Evolutionary conservation across 2,797 vertebrate genomes (phyloP).

Genomic region (Channallabes apus): DNA sequence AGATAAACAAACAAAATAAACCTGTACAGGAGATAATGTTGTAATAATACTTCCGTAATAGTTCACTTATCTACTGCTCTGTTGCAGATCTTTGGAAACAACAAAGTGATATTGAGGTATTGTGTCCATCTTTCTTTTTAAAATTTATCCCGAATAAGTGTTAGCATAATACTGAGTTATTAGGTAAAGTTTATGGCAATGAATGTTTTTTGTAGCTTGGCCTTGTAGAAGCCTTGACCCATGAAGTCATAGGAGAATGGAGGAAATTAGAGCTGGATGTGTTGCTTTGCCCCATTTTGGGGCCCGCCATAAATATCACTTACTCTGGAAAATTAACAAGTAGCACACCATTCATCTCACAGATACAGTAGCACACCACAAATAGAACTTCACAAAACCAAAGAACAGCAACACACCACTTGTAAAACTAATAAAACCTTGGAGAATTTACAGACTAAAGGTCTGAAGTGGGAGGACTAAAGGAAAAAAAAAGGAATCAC

Average conservation of each 20-base stretch:
- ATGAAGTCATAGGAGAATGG: conserved; percentile 81
- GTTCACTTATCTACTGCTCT: conserved; percentile 70
- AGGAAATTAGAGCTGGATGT: conserved; percentile 82
- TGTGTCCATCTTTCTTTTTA: too few species aligned
- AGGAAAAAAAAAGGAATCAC: background rate
- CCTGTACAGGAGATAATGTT: too few species aligned
- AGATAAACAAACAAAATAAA: too few species aligned
- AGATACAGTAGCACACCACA: background rate
- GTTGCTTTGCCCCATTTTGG: conserved; percentile 83
- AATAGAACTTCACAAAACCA: background rate
- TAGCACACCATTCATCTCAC: conserved; percentile 58
- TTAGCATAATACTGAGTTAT: background rate
- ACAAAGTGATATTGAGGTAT: conserved; percentile 79
- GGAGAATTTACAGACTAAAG: background rate
- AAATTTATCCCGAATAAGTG: background rate
- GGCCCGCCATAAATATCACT: conserved; percentile 78
- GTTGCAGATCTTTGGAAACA: conserved; percentile 79
- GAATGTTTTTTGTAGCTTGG: background rate
- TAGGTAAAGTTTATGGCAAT: background rate
- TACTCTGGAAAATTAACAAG: conserved; percentile 72
- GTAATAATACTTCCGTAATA: too few species aligned
- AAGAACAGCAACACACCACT: background rate
- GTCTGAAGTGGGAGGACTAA: background rate
- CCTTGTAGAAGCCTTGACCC: conserved; percentile 76
- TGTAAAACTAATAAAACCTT: background rate